Conservation (phyloP, 2,113 vertebrate genomes). For the Corydoras sp. region DNA sequence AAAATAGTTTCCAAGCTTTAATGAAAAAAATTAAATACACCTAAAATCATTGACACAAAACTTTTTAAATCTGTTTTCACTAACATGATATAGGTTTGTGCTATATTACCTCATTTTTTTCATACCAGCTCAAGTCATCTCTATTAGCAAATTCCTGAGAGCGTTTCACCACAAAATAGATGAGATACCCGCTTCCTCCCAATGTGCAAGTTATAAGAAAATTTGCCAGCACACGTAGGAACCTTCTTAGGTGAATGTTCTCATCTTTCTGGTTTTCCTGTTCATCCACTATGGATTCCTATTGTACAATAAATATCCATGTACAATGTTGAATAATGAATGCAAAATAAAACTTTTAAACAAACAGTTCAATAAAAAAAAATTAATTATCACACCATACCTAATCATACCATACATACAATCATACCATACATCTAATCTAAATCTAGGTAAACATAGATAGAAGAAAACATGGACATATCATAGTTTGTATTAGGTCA, state of each 20-base stretch:
- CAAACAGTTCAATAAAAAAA: too few relatives aligned
- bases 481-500: too few relatives aligned
- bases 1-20: neutral
- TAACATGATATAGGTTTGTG: neutral
- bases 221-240: slow-evolving; percentile 88
- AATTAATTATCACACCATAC: too few relatives aligned
- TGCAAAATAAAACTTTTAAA: neutral
- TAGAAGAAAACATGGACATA: too few relatives aligned
- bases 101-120: slow-evolving; percentile 90
- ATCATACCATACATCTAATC: too few relatives aligned
- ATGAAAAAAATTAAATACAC: too few relatives aligned
- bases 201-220: slow-evolving; percentile 86
- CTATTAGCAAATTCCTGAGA: slow-evolving; percentile 88
- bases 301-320: slow-evolving; percentile 30
- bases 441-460: too few relatives aligned
- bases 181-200: slow-evolving; percentile 96
- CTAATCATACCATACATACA: too few relatives aligned
- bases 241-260: slow-evolving; percentile 90
- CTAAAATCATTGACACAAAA: too few relatives aligned
- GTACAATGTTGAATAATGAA: neutral
- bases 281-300: slow-evolving; percentile 98
- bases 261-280: slow-evolving; percentile 97
- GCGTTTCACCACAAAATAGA: slow-evolving; percentile 95
- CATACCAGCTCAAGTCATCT: slow-evolving; percentile 89
- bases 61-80: too few relatives aligned